Evolutionary conservation across 2,888 invertebrate genomes (phyloP).

Genomic region (Ectemnius lituratus): DNA sequence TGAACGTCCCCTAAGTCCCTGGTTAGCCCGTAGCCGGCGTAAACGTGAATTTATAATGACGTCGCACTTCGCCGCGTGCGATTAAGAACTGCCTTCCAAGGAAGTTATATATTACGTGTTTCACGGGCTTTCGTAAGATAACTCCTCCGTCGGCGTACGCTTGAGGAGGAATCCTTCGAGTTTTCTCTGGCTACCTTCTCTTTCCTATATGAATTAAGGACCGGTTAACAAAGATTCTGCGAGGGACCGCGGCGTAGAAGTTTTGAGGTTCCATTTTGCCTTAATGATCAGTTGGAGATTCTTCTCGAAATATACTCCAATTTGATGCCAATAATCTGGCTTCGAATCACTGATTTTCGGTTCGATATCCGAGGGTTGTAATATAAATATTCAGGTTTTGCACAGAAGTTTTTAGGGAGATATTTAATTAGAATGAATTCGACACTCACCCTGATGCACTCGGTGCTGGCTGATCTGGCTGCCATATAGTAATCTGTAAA

Average conservation of each 20-base stretch:
- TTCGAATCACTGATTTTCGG: not conserved
- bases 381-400: not conserved
- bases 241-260: not conserved
- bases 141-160: not conserved
- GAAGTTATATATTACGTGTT: slow-evolving; percentile 58
- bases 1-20: not conserved
- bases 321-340: not conserved
- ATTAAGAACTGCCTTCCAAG: slow-evolving; percentile 58
- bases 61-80: slow-evolving; percentile 54
- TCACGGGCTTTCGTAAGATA: slow-evolving; percentile 40
- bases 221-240: not conserved
- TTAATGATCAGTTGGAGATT: too few relatives aligned
- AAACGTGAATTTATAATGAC: slow-evolving; percentile 64
- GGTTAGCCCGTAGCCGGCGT: slow-evolving; percentile 18
- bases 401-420: not conserved
- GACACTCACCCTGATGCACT: slow-evolving; percentile 25
- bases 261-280: not conserved
- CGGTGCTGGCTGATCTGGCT: slow-evolving; percentile 31
- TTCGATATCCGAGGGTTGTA: not conserved
- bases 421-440: not conserved
- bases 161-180: not conserved
- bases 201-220: not conserved
- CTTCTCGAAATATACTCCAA: not conserved
- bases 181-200: not conserved
- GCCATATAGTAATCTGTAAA: slow-evolving; percentile 46